Evolutionary conservation across 2,888 invertebrate genomes (phyloP), one percentile per base, ranked within the genome.

Genomic region (Limenitis camilla): DNA sequence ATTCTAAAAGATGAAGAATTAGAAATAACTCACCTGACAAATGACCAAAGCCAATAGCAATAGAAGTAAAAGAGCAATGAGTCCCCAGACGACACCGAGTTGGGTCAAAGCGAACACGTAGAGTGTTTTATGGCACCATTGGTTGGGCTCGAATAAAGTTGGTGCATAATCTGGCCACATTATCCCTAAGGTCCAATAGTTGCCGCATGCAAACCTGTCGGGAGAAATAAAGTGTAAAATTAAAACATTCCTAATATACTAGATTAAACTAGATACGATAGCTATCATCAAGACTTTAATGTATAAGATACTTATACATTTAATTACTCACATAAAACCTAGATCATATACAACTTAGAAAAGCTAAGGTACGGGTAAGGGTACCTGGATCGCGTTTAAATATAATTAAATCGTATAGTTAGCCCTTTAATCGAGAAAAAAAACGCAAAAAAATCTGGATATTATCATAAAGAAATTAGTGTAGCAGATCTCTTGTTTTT

Each of bases 61-160:
- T 35, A 92, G 64, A n/a, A 91, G 61, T 46, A 92, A 67, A 29
- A 90, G 68, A 1, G 87, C 88, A 9, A 92, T 65, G 5, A 92
- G 83, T 0, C 89, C 88, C 84, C 95, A 94, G 40, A 92, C 88
- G 28, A 93, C 89, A 52, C 89, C 89, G 1, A 95, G 89, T 69
- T 95, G 94, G 36, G 92, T 91, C 52, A 94, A 70, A 0, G 94
- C 89, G 73, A 94, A 94, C 66, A 93, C 89, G 76, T 94, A 95
- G 30, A 95, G 89, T 0, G 92, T 92, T 60, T 90, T 89, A 70
- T 93, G 91, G 70, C 94, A 95, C 94, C 94, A 95, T 60, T 90
- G 89, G 76, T 93, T 92, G 0, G 95, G 95, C 58, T 93, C 92
- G 74, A 91, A 93, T 31, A 93, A 82, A 0, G 91, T 90, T 1